These are phyloP conservation scores for Acanthosepion lycidas DNA, from an alignment of 2,888 invertebrate genomes.

Conservation along the genomic window DNA sequence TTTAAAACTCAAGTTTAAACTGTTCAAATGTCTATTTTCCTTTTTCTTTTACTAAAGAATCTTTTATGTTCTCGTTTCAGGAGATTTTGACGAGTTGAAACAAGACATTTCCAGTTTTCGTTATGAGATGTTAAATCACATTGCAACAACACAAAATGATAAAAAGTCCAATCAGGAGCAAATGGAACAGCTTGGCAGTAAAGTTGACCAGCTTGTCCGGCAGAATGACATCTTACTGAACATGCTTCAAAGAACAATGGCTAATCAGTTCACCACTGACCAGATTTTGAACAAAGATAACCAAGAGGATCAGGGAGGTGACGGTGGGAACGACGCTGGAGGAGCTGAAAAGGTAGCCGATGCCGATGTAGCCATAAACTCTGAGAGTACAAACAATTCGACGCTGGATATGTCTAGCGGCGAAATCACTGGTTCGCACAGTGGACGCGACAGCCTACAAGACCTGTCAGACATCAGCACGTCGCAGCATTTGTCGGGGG, in stretches of 20 bases:
- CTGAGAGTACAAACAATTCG: slow-evolving; percentile 1
- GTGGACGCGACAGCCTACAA: not conserved
- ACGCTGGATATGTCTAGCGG: slow-evolving; percentile 36
- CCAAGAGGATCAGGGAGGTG: not conserved
- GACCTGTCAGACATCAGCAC: not conserved
- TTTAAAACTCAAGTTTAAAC: too few species aligned
- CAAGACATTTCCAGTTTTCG: slow-evolving; percentile 71
- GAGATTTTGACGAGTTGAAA: slow-evolving; percentile 69
- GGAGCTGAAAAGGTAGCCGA: not conserved
- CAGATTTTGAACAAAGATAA: not conserved
- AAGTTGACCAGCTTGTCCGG: slow-evolving; percentile 39
- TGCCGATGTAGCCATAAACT: not conserved
- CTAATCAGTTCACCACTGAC: not conserved
- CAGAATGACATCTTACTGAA: slow-evolving; percentile 50
- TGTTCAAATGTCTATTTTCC: too few species aligned
- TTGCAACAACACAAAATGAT: slow-evolving; percentile 52
- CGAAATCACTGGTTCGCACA: not conserved
- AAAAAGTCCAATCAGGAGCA: slow-evolving; percentile 52
- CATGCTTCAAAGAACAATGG: slow-evolving; percentile 50
- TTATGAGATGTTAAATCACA: slow-evolving; percentile 69
- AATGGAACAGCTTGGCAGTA: not conserved
- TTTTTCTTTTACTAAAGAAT: not conserved
- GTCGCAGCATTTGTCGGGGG: not conserved
- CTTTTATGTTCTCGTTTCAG: slow-evolving; percentile 48
- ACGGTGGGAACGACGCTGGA: not conserved